Evolutionary conservation across 2,888 invertebrate genomes (phyloP), one percentile per base, ranked within the genome.

Genomic region (Caenorhabditis sulstoni): DNA sequence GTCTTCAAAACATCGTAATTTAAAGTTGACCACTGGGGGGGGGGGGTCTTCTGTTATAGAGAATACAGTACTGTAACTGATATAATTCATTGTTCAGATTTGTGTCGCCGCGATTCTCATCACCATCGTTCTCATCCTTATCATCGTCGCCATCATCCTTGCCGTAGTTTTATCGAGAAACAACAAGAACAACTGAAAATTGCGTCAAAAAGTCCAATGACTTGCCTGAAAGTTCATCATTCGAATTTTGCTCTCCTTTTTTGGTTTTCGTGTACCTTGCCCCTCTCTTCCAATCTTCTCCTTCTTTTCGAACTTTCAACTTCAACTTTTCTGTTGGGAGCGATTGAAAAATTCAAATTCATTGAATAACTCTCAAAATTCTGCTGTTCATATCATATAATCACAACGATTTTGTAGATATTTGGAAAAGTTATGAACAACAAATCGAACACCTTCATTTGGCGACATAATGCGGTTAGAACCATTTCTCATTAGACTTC

Each of bases 141-240:
- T 86, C 44, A 82, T 80, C 14, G 83, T 86, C 20, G 86, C 86
- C 29, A 86, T 86, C 41, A 82, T 86, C 44, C 74, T 86, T 16
- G 86, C 85, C 7, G 82, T 86, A 14, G 82, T 82, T 23, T 62
- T 86, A 11, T 84, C 85, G 14, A 80, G 86, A 52, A 65, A 71
- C 37, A 81, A 76, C 14, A 73, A 73, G 37, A 68, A 71, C 49
- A 64, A 71, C 39, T 45, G 11, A 23, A 29, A 29, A 41, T 11
- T 11, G 12, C 52, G 49, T 18, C 50, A 41, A 5, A 70, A 45
- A 23, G 20, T 55, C 9, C 52, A 16, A 14, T 9, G 20, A 39
- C 66, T 74, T 74, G 59, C 73, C 18, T 37, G 16, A 16, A 16
- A 12, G 12, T 22, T 12, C 14, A 22, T 58, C 44, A 44, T 20